Base-by-base conservation (phyloP, 1,140 invertebrate species). In the Meloidogyne chitwoodi region DNA sequence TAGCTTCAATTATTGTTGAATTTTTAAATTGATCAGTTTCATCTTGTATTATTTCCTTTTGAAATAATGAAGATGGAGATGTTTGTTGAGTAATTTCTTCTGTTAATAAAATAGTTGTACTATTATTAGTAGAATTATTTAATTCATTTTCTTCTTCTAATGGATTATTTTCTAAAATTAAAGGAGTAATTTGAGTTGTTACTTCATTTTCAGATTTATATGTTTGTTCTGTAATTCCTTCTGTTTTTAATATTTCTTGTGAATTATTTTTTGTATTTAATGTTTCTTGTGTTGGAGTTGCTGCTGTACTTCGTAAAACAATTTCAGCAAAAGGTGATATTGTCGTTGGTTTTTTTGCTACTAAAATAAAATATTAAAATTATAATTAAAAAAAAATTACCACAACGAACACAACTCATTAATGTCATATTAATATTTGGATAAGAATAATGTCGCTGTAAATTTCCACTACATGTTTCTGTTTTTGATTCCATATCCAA, bases 381-480 rank as follows among this genome's bases (percentile, higher is more conserved):
- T 38, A n/a, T 0, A 56, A n/a, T 12, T 14, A 31, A 24, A 16
- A 24, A 10, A 29, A 22, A 81, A 63, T 62, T 56, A 81, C 79
- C 77, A 69, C 80, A 81, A 41, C 80, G 69, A 22, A 81, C 71
- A 48, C 80, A 81, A 68, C 77, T 75, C 27, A 81, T 56, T 27
- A 76, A 74, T 8, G 81, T 73, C 29, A 71, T 26, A 34, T 76
- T 63, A 34, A 64, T 70, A 41, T 31, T 67, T 22, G 70, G 81
- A 64, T 71, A 81, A 12, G 81, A 83, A 44, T 81, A 81, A 66
- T 81, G 79, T 38, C 79, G 34, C 31, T 78, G 80, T 10, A 80
- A 71, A 16, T 65, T 44, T 1, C 66, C 69, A 66, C 34, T 71
- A 67, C 80, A 81, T 27, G 71, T 81, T 72, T 81, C 80, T 38